Percentiles rank a stretch among this genome's conserved stretches.
Conservation (phyloP, 2,888 invertebrate genomes). For the Cataglyphis rosenhaueri region DNA sequence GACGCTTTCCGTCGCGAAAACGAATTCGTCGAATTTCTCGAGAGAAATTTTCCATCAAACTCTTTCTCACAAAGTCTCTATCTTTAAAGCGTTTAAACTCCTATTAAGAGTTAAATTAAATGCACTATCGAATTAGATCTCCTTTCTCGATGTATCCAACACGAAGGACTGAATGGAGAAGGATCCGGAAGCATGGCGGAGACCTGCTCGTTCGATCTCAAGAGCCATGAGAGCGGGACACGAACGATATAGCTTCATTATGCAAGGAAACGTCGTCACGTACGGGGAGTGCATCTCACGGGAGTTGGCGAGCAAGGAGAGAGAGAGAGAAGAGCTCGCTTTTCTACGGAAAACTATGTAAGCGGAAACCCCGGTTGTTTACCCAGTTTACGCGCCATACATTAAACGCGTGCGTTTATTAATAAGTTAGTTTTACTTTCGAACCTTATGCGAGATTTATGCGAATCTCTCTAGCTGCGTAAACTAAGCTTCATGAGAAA, state of each 20-base stretch:
- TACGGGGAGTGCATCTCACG: slow-evolving; percentile 22
- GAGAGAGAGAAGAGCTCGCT: slow-evolving; percentile 56
- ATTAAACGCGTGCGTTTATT: slow-evolving; percentile 28
- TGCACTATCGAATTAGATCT: slow-evolving; percentile 1
- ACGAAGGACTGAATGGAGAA: slow-evolving; percentile 12
- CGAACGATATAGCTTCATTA: slow-evolving; percentile 48
- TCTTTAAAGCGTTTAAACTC: background rate
- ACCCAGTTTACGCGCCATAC: slow-evolving; percentile 39
- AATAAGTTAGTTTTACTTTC: slow-evolving; percentile 49
- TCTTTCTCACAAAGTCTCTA: background rate
- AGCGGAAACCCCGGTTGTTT: slow-evolving; percentile 41
- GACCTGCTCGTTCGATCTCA: background rate
- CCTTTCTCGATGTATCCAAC: background rate
- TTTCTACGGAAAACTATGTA: slow-evolving; percentile 71
- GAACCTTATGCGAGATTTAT: slow-evolving; percentile 37
- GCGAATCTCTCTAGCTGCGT: slow-evolving; percentile 22
- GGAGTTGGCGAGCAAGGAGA: slow-evolving; percentile 22
- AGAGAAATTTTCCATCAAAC: background rate
- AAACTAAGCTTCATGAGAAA: background rate
- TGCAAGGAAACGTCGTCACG: slow-evolving; percentile 24
- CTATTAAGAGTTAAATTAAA: slow-evolving; percentile 2
- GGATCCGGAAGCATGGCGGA: background rate
- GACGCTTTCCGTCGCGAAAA: background rate
- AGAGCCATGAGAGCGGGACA: background rate
- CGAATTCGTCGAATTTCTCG: background rate